Conservation (phyloP, 2,888 invertebrate genomes). For the Ichneumon xanthorius region DNA sequence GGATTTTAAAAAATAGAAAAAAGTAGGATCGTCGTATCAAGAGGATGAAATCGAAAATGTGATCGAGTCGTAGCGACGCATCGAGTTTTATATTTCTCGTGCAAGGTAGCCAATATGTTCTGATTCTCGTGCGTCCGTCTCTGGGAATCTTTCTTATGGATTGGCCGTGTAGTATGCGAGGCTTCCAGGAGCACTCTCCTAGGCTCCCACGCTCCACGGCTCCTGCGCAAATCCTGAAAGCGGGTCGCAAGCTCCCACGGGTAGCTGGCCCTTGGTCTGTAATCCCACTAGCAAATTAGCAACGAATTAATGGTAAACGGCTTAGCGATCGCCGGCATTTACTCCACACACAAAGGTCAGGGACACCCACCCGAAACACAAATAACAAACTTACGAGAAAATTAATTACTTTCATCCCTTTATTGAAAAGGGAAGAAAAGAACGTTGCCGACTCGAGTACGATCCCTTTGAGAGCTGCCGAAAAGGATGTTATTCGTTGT, state of each 20-base stretch:
- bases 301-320: slow-evolving; percentile 68
- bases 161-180: not conserved
- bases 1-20: too few species aligned
- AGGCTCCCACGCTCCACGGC: not conserved
- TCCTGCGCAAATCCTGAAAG: not conserved
- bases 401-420: slow-evolving; percentile 18
- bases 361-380: not conserved
- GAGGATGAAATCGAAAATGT: too few species aligned
- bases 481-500: not conserved
- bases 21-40: too few species aligned
- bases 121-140: slow-evolving; percentile 7
- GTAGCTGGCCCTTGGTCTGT: slow-evolving; percentile 54
- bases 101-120: not conserved
- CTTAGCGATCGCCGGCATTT: slow-evolving; percentile 20
- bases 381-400: slow-evolving; percentile 20
- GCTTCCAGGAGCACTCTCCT: not conserved
- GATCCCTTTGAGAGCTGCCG: not conserved
- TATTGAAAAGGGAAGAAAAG: not conserved
- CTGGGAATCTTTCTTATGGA: slow-evolving; percentile 45
- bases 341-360: not conserved
- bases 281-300: slow-evolving; percentile 69
- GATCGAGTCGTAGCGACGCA: too few species aligned
- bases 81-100: too few species aligned
- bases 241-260: slow-evolving; percentile 35
- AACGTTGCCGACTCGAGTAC: not conserved